phyloP scores from a whole-genome alignment of 2,113 vertebrate genomes.

The Columba janthina region DNA sequence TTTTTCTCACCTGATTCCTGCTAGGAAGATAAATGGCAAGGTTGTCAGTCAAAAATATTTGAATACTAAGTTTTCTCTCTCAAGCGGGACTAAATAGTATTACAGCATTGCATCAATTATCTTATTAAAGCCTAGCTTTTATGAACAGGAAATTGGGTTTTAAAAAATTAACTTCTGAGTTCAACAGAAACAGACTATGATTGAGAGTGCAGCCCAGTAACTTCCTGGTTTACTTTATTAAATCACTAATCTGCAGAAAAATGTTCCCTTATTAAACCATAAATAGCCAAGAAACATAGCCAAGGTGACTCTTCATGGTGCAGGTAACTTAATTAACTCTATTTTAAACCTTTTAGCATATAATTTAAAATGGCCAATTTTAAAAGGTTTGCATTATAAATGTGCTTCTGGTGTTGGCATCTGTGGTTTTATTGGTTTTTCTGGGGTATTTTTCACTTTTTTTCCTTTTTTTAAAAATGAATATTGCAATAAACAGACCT shows the following conservation, averaged over 20 bases:
- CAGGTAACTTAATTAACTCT: neutral
- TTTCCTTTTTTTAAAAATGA: neutral
- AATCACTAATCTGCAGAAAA: neutral
- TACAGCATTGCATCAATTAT: neutral
- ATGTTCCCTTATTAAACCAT: neutral
- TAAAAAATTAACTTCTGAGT: neutral
- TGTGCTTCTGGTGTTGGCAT: neutral
- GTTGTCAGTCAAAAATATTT: conserved; percentile 29
- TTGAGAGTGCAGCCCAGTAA: neutral
- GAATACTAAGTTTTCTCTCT: conserved; percentile 7
- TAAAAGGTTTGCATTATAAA: neutral
- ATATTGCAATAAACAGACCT: neutral
- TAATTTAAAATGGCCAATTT: neutral
- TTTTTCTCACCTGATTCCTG: neutral
- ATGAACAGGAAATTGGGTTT: neutral
- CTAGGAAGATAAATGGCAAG: conserved; percentile 30
- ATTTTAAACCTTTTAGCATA: neutral
- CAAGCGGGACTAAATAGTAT: neutral
- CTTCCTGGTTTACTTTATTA: neutral
- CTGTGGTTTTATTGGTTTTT: neutral
- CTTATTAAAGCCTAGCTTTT: neutral
- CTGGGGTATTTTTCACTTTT: no score
- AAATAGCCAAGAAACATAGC: neutral
- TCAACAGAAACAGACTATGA: neutral
- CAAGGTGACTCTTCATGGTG: neutral